A percentile compares a stretch with the other conserved stretches of the same genome.
Conservation (phyloP, 1,140 invertebrate species). For the Cyclargus thomasi region DNA sequence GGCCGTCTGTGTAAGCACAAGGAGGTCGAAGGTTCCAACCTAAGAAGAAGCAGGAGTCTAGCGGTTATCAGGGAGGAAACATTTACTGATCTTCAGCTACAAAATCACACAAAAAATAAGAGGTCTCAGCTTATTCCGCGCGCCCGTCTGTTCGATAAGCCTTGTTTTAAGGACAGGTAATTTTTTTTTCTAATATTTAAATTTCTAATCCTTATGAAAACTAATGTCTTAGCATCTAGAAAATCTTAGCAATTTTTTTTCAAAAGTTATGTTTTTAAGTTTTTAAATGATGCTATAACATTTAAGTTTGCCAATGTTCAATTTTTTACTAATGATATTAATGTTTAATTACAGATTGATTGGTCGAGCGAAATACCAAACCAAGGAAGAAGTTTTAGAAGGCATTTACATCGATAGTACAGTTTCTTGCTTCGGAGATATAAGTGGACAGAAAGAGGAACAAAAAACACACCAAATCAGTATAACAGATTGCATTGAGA, state of each 20-base stretch:
- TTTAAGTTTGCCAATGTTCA: conserved; percentile 1
- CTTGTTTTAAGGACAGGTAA: conserved; percentile 82
- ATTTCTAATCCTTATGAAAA: too few species aligned
- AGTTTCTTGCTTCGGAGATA: conserved; percentile 69
- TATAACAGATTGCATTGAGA: conserved; percentile 15
- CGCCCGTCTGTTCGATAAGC: conserved; percentile 83
- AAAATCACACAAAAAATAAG: conserved; percentile 77
- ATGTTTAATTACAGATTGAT: conserved; percentile 56
- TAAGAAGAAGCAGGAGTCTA: conserved; percentile 83
- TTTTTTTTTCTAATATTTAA: too few species aligned
- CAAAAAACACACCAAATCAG: conserved; percentile 34
- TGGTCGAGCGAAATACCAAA: conserved; percentile 69
- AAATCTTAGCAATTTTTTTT: too few species aligned
- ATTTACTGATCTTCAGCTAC: conserved; percentile 79
- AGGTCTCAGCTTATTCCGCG: conserved; percentile 85
- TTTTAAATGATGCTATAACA: conserved; percentile 8
- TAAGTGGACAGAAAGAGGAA: conserved; percentile 61
- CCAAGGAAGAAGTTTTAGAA: conserved; percentile 72
- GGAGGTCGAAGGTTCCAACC: conserved; percentile 76
- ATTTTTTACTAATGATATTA: conserved; percentile 4
- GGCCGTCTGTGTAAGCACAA: conserved; percentile 68
- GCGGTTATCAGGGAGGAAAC: conserved; percentile 86
- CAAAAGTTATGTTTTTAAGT: too few species aligned
- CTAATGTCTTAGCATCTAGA: too few species aligned
- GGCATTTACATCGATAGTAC: conserved; percentile 72